These are phyloP conservation scores for Ictalurus furcatus DNA, from an alignment of 2,113 vertebrate species.

Conservation along the genomic window DNA sequence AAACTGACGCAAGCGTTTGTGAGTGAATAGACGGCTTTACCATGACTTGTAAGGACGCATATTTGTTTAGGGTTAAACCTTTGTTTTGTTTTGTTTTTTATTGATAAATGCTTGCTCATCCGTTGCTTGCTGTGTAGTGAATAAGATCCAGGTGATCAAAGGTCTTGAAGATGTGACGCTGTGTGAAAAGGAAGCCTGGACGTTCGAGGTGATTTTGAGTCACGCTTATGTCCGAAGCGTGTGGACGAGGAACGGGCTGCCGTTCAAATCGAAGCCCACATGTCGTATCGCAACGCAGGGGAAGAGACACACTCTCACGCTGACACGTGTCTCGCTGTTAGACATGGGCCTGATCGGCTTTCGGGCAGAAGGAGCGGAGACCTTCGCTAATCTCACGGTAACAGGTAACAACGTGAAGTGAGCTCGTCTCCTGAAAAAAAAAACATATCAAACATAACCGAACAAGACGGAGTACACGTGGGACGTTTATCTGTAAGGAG, in stretches of 20 bases:
- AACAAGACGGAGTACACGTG: background rate
- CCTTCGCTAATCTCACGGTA: conserved; percentile 79
- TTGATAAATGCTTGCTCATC: too few species aligned
- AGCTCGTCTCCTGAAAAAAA: background rate
- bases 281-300: conserved; percentile 74
- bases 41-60: conserved; percentile 50
- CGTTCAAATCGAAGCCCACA: conserved; percentile 77
- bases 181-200: conserved; percentile 77
- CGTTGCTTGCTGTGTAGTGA: conserved; percentile 70
- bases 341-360: conserved; percentile 84
- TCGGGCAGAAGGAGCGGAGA: conserved; percentile 79
- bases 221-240: conserved; percentile 80
- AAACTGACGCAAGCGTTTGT: background rate
- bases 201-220: conserved; percentile 84
- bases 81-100: background rate
- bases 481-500: too few species aligned
- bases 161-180: conserved; percentile 77
- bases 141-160: conserved; percentile 82
- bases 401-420: conserved; percentile 72
- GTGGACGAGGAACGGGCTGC: conserved; percentile 82
- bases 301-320: conserved; percentile 78
- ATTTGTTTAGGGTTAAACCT: background rate
- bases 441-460: background rate
- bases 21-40: background rate
- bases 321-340: conserved; percentile 74